Base-by-base conservation (phyloP, 2,888 invertebrate genomes). In the Fragum whitleyi region DNA sequence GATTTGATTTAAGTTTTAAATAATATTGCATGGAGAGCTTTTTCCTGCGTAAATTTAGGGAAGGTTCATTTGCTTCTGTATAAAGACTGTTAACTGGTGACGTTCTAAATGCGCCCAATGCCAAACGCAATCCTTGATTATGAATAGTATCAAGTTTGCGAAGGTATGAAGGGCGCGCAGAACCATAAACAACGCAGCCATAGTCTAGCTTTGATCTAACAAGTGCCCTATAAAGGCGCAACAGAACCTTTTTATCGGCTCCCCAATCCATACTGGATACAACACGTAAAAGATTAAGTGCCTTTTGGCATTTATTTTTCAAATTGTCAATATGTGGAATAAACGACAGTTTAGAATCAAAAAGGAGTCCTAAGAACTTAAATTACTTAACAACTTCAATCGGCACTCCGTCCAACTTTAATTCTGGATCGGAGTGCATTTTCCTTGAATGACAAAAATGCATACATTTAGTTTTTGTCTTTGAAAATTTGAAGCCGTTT, bases 181-280 rank as follows among this genome's bases (percentile, higher is more conserved):
- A 80, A 21, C 80, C 81, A 55, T 83, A 81, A 3, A 81, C 74
- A 26, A 74, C 29, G 23, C 57, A 72, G 6, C 75, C 82, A 73
- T 85, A 85, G 42, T 85, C 85, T 9, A 85, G 36, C 42, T 79
- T 79, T 0, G 80, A 80, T 26, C 82, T 47, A 21, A 80, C 71
- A 6, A 80, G 59, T n/a, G 73, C 28, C 65, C 77, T 65, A 59
- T 79, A 74, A 1, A 77, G 47, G 2, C 42, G 23, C 0, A 81
- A 57, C n/a, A 84, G 51, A 69, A 75, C 62, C 7, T 23, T 55
- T 14, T 42, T 23, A 67, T 77, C 81, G 11, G 72, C 76, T 62
- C 81, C 81, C 79, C 77, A 82, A 19, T 71, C 59, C 16, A 75
- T 69, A 57, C 59, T 36, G 19, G 77, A 62, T 14, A 82, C 42